phyloP scores from a whole-genome alignment of 1,140 invertebrate genomes.

The Acyrthosiphon pisum region DNA sequence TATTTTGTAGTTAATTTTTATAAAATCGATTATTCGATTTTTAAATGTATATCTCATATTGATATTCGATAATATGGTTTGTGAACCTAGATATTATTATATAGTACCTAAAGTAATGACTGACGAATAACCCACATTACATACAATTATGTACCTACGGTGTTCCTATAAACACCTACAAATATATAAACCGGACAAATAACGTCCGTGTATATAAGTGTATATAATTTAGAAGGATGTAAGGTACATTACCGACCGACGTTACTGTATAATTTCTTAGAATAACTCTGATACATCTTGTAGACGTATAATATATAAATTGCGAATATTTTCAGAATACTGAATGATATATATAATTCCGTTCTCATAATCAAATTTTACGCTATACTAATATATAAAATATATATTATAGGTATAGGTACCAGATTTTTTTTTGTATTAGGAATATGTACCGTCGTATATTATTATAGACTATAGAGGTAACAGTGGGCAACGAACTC shows the following conservation, averaged over 20 bases:
- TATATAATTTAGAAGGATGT: neutral
- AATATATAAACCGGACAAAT: too few relatives aligned
- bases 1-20: neutral
- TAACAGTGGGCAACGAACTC: slow-evolving; percentile 53
- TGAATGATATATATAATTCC: neutral
- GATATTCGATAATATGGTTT: neutral
- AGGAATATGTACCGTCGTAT: neutral
- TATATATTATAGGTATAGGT: neutral
- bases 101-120: too few relatives aligned
- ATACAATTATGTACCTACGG: neutral
- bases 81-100: too few relatives aligned
- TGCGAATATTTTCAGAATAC: neutral
- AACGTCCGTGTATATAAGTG: neutral
- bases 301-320: neutral
- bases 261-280: neutral
- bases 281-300: neutral
- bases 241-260: neutral
- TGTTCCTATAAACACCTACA: too few relatives aligned
- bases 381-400: neutral
- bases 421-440: neutral
- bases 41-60: neutral
- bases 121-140: neutral
- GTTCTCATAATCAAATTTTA: neutral
- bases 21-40: neutral
- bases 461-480: neutral